Conservation (phyloP, 2,888 invertebrate genomes). For the Deilephila elpenor region DNA sequence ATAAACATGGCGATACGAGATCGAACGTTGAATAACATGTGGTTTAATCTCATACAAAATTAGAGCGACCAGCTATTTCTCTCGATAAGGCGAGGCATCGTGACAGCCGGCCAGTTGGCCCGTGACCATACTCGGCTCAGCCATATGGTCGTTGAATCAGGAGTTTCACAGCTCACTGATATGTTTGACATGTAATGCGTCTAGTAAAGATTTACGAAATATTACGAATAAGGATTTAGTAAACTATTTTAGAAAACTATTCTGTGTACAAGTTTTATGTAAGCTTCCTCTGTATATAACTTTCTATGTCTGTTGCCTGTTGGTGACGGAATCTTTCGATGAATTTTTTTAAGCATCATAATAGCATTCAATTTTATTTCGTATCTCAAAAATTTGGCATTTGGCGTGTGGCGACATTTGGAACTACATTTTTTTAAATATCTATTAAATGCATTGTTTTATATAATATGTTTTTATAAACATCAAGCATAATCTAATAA, state of each 20-base stretch:
- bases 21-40: constrained; percentile 6
- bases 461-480: no score
- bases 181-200: constrained; percentile 14
- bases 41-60: constrained; percentile 14
- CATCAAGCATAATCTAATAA: no score
- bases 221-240: not conserved
- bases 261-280: not conserved
- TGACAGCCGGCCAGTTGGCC: constrained; percentile 25
- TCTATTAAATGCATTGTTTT: no score
- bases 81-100: constrained; percentile 19
- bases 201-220: not conserved
- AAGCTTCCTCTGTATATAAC: no score
- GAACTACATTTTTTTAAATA: no score
- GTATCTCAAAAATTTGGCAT: no score
- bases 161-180: constrained; percentile 27
- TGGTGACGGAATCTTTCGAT: no score
- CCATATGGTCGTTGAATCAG: constrained; percentile 26
- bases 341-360: no score
- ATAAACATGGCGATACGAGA: not conserved
- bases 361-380: no score
- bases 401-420: no score
- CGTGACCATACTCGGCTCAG: constrained; percentile 30
- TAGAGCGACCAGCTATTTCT: constrained; percentile 20
- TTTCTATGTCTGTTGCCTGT: no score
- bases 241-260: not conserved